phyloP scores from a whole-genome alignment of 30 jellyfish, hydroid and myxozoan genomes.

The Morbakka virulenta region DNA sequence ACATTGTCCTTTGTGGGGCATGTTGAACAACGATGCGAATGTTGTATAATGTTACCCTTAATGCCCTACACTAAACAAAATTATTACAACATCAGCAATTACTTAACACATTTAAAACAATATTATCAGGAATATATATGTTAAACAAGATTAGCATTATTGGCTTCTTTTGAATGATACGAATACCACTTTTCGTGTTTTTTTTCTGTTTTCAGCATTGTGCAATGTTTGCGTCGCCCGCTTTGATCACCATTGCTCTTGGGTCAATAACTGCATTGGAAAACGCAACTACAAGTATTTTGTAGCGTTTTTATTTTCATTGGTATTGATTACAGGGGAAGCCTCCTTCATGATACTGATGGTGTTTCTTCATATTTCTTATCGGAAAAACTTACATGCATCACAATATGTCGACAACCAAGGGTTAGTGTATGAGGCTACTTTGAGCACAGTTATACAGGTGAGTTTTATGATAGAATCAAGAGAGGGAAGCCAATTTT shows the following conservation, averaged over 20 bases:
- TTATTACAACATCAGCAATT: no score
- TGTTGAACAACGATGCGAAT: no score
- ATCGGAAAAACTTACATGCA: constrained; percentile 40
- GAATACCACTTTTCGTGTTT: no score
- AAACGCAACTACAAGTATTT: constrained; percentile 57
- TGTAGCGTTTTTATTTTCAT: constrained; percentile 56
- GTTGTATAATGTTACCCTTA: no score
- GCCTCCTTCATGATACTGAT: constrained; percentile 63
- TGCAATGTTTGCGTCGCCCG: constrained; percentile 84
- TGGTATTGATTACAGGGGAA: constrained; percentile 62
- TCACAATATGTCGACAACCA: constrained; percentile 50
- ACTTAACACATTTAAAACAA: no score
- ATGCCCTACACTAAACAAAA: no score
- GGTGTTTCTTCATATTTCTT: constrained; percentile 72
- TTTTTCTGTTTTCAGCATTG: constrained; percentile 46
- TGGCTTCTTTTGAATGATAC: no score
- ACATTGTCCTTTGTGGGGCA: no score
- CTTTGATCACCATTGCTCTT: constrained; percentile 93
- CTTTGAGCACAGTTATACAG: constrained; percentile 44
- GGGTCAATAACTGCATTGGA: constrained; percentile 89
- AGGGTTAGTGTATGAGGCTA: constrained; percentile 62
- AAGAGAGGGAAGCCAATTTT: no score
- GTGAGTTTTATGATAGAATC: constrained; percentile 26
- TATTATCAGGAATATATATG: no score
- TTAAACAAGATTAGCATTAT: no score